Evolutionary conservation across 2,888 invertebrate genomes (phyloP), one percentile per base, ranked within the genome.

Genomic region (Boloria selene): DNA sequence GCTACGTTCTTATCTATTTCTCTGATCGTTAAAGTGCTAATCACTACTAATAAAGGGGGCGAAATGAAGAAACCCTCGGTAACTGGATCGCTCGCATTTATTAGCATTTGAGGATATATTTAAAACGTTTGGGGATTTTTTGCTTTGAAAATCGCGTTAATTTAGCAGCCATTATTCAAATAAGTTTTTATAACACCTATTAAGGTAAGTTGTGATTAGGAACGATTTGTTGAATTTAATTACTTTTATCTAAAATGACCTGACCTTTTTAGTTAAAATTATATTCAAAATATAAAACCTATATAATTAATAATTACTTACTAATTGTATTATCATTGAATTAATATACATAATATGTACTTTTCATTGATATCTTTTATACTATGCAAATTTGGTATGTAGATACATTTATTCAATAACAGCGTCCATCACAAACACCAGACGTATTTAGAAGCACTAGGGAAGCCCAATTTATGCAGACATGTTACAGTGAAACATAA

Each of bases 41-140:
- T 73, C 70, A 69, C 70, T 70, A 71, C 72, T 70, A 72, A 72
- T 73, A 69, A 74, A 73, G 74, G 70, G 70, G 70, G 70, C 69
- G 63, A 72, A 74, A 72, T 70, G 73, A 73, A 71, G 70, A 69
- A 67, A 68, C 69, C 69, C 71, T 70, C 68, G 58, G 70, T 70
- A 65, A 73, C 72, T 64, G 68, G 71, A 72, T 72, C 76, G 70
- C 70, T 71, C 68, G 70, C 70, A 70, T 74, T 75, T 74, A 75
- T 73, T 75, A 73, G 67, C 76, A 75, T 75, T 74, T 69, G 61
- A 73, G 70, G 67, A 72, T 71, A 67, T 73, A 74, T 74, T 73
- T 73, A 69, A 70, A 68, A 65, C 64, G 68, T 65, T 66, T 65
- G 68, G 66, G 67, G 68, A 66, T 72, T 71, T 74, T 72, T 73